These are phyloP conservation scores for Asobara japonica DNA, from an alignment of 1,140 invertebrate genomes.

Conservation along the genomic window DNA sequence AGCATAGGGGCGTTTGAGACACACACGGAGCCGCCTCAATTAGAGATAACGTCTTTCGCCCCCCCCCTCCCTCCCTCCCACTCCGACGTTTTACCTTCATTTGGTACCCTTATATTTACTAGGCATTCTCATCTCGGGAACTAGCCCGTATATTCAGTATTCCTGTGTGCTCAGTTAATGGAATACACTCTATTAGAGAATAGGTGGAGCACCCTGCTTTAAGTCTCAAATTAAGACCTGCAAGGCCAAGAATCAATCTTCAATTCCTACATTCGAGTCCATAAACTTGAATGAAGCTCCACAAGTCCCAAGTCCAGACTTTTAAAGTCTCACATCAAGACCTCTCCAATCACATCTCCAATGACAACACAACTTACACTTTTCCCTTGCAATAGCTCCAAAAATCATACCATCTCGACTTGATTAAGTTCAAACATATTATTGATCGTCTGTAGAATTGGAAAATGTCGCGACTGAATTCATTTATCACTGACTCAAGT, in stretches of 20 bases:
- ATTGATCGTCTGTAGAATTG: too few relatives aligned
- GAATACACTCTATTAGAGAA: too few relatives aligned
- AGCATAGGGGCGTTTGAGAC: not conserved
- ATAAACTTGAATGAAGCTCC: too few relatives aligned
- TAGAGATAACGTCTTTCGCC: slow-evolving; percentile 1
- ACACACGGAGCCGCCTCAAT: not conserved
- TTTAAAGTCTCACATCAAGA: too few relatives aligned
- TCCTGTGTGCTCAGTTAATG: not conserved
- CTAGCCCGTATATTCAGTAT: not conserved
- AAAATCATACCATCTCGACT: too few relatives aligned
- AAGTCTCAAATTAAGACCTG: not conserved
- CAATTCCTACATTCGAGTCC: too few relatives aligned
- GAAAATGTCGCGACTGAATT: not conserved
- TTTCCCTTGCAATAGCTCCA: too few relatives aligned
- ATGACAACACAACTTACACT: too few relatives aligned
- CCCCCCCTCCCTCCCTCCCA: not conserved
- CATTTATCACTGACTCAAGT: not conserved
- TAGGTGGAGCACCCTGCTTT: not conserved
- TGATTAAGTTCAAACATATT: too few relatives aligned
- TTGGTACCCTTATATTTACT: slow-evolving; percentile 5
- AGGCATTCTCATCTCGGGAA: not conserved
- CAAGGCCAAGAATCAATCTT: not conserved
- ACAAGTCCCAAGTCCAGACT: too few relatives aligned
- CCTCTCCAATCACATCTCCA: too few relatives aligned
- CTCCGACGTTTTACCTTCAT: slow-evolving; percentile 3